Evolutionary conservation across 2,888 invertebrate species (phyloP), one percentile per base, ranked within the genome.

Genomic region (Scaptomyza polygonia): DNA sequence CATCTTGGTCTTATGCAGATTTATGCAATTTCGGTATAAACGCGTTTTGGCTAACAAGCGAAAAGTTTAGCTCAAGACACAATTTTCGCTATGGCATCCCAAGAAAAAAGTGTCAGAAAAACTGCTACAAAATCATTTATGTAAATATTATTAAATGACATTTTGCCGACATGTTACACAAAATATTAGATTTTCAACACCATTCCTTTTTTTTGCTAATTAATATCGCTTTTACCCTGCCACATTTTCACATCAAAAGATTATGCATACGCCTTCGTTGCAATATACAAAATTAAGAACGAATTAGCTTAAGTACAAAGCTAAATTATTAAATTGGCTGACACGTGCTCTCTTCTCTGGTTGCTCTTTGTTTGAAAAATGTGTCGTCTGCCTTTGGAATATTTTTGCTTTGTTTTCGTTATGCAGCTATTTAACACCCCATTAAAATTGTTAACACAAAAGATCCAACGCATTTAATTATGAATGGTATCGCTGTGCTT

Each of bases 161-260:
- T 40, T 59, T 55, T 57, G 27, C 59, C 39, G 51, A 58, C 40
- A 56, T 57, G 54, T 58, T 62, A 21, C 29, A 52, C 47, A 8
- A 43, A 27, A 67, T 59, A 55, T 57, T 59, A 64, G 59, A 65
- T 62, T 59, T 68, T 2, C 25, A 56, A 25, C 49, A 42, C 40
- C 66, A 63, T 36, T n/a, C n/a, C n/a, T 61, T 57, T 40, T 32
- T 12, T 3, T 25, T 29, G 44, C 32, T 77, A 77, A 79, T 85
- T 85, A 67, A 54, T 59, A 63, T 25, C 14, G 14, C 14, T 55
- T 63, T 45, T 40, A 36, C 36, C 42, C n/a, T 52, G 43, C 36
- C n/a, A 39, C 47, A 77, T 75, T 67, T 56, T 7, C 67, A 82
- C 63, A 58, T 81, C 82, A 81, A 85, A 79, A 58, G 55, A 34